Percentiles rank a stretch among this genome's conserved stretches.
phyloP scores from a whole-genome alignment of 2,888 invertebrate species.

The Nymphalis c-album region DNA sequence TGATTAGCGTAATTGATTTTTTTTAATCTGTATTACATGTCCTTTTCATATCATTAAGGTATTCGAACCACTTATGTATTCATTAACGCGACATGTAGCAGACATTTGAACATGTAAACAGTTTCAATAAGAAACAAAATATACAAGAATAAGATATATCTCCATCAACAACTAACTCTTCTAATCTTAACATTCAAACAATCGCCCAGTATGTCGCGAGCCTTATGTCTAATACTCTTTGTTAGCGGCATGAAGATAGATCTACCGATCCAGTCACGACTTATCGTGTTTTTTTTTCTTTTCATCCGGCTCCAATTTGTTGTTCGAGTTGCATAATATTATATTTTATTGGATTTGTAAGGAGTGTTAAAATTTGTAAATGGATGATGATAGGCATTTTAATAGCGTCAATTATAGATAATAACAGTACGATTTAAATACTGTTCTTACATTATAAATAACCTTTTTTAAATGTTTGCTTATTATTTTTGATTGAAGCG shows the following conservation, averaged over 20 bases:
- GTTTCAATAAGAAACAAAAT: too few species aligned
- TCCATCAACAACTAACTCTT: neutral
- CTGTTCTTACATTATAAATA: neutral
- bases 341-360: constrained; percentile 11
- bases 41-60: too few species aligned
- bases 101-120: too few species aligned
- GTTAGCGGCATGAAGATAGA: constrained; percentile 13
- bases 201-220: neutral
- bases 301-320: constrained; percentile 26
- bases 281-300: constrained; percentile 25
- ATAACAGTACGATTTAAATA: too few species aligned
- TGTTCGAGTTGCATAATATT: constrained; percentile 17
- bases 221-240: constrained; percentile 8
- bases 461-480: neutral
- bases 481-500: neutral
- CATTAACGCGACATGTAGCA: too few species aligned
- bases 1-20: too few species aligned
- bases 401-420: neutral
- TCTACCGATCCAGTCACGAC: constrained; percentile 29
- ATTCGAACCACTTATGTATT: too few species aligned
- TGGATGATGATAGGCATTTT: neutral
- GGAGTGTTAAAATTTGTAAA: constrained; percentile 3
- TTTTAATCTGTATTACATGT: too few species aligned
- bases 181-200: neutral
- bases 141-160: too few species aligned